Base-by-base conservation (phyloP, 2,113 vertebrate genomes). In the Neomonachus schauinslandi region DNA sequence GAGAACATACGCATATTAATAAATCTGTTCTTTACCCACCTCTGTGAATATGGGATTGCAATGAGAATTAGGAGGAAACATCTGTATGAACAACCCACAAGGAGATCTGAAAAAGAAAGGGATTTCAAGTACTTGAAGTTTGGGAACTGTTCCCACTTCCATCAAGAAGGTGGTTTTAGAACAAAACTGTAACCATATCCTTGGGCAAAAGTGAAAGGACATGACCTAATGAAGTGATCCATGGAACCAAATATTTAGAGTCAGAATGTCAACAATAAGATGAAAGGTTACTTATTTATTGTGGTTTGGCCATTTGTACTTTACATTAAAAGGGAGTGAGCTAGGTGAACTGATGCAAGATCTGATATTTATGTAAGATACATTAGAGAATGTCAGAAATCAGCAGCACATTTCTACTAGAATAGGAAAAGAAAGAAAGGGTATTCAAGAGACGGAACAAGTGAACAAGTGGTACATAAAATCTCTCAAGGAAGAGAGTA, bases 81-180 rank as follows among this genome's bases (percentile, higher is more conserved):
- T 36, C 13, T 79, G 59, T 84, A 67, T 4, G 21, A 3, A 63
- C 28, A 86, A 59, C 28, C 55, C 49, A 61, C 12, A 28, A 72
- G 33, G 42, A 83, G 69, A 85, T 57, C 36, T 94, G 57, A 94
- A 67, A 89, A 57, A 80, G 77, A 91, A 95, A 88, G 55, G 33
- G 22, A 84, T 51, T 46, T 82, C 89, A 53, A 42, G 26, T 81
- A 59, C 21, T 92, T 49, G 72, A 72, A 16, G 28, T 93, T 87
- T 93, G 19, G 10, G 28, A 95, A 22, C 26, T 26, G 36, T 80
- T 89, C 33, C 28, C 53, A 36, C 81, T 55, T 89, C 77, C 42
- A 82, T 84, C 15, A 46, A 69, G 39, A 71, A 89, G 63, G 5
- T 77, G 36, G 7, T 8, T 90, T 90, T 46, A 91, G 7, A 72